Base-by-base conservation (phyloP, 2,797 vertebrate genomes). In the Eupleurogrammus muticus region DNA sequence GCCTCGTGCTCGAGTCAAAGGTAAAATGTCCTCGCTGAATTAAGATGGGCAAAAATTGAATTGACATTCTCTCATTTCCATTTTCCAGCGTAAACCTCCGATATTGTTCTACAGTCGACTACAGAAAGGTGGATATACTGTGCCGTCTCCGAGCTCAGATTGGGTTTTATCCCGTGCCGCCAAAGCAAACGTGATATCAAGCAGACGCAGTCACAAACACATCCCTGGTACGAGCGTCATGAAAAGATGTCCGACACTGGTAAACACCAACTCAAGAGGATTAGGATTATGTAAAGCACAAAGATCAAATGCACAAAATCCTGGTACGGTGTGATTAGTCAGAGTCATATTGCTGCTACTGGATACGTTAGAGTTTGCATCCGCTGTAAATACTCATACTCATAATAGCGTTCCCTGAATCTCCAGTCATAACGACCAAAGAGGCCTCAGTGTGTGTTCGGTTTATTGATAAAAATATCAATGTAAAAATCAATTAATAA, bases 261-360 rank as follows among this genome's bases (percentile, higher is more conserved):
- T 60, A 74, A 85, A 83, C 61, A 83, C 70, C 80, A 81, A 81
- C 66, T 58, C 63, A 72, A 72, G 40, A 70, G 70, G 80, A 83
- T 86, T 79, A 79, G 48, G 61, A 86, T 86, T 84, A 80, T 71
- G 55, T 38, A 50, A 71, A 73, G 34, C 61, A 59, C 14, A 60
- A 62, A 73, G 17, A 75, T 68, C 49, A 80, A 83, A 76, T 42
- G 19, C 50, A 70, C 23, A 66, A 64, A 48, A 73, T 60, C 16
- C 50, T 70, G 59, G 48, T 9, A 42, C 38, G 38, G 14, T 44
- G 16, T 21, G 17, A 78, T 13, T 50, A 51, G 48, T 47, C 57
- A 19, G 4, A 20, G 44, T 23, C 49, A 47, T 36, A 23, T 13
- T 53, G 49, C 20, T 16, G 34, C 65, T 66, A 59, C 69, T 23